Base-by-base conservation (phyloP, 2,113 vertebrate species). In the Prolemur simus region DNA sequence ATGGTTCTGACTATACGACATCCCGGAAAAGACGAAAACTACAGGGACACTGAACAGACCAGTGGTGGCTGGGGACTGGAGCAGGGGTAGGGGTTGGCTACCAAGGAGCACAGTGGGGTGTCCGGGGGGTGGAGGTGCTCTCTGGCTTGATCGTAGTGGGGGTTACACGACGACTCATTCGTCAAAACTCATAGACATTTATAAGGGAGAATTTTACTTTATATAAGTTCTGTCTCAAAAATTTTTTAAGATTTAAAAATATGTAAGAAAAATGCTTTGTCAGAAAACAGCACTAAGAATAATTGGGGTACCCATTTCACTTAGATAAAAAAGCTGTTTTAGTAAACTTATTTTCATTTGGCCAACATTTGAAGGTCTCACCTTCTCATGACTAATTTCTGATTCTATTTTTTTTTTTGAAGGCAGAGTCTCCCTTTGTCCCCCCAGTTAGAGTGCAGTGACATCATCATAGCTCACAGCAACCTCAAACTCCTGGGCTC, bases 231-330 rank as follows among this genome's bases (percentile, higher is more conserved):
- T 27, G 10, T 15, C 77, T 80, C 45, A 37, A 71, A 78, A 49
- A 34, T n/a, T 1, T 29, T 89, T n/a, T 63, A 89, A 85, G 56
- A 81, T 13, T 37, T 2, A 66, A 58, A 93, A 64, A 29, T n/a
- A 32, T 21, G 10, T 29, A 52, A 85, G 42, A 69, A 91, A 58
- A 45, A 78, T 21, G 0, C 0, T 8, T n/a, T 47, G 29, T 74
- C 89, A 25, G 80, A 63, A 89, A 89, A 32, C 25, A 49, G 63
- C 45, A 71, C 39, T 10, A 73, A 82, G 77, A 91, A 77, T 56
- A 47, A 56, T 56, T 45, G 39, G 49, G n/a, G 5, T 54, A 39
- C 13, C 32, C 17, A 1, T 34, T 37, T 85, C 23, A 42, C 49
- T 60, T 82, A 34, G 52, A 42, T 27, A 52, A 87, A 60, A 56